Conservation (phyloP, 2,113 vertebrate species). For the Struthio camelus region DNA sequence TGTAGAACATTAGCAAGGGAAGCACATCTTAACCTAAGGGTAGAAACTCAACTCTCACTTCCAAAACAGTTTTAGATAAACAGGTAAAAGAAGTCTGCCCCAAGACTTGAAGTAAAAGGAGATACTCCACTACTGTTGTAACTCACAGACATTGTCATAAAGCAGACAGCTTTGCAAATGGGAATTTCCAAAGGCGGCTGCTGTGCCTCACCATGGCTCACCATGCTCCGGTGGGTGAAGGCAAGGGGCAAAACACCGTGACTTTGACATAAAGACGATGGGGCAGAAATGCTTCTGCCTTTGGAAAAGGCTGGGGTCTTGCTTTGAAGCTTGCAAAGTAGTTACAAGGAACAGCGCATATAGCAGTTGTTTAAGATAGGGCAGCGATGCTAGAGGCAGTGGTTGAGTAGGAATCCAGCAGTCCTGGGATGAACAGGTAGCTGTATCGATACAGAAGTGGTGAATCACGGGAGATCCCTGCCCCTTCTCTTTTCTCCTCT, state of each 20-base stretch:
- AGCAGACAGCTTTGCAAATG: background rate
- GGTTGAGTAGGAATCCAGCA: background rate
- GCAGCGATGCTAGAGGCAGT: background rate
- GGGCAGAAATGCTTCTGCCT: background rate
- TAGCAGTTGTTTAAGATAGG: background rate
- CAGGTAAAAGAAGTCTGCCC: background rate
- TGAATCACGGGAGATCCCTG: background rate
- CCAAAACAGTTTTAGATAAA: background rate
- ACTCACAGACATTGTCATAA: background rate
- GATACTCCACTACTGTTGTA: background rate
- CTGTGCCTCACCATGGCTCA: background rate
- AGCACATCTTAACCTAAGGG: background rate
- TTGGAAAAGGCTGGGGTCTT: background rate
- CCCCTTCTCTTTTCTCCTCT: background rate
- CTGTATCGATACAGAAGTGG: background rate
- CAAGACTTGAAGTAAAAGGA: background rate
- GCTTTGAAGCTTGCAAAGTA: background rate
- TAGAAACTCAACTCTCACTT: background rate
- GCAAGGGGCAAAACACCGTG: fast-evolving
- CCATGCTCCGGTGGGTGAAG: background rate
- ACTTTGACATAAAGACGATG: background rate
- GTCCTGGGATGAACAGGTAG: background rate
- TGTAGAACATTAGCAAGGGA: background rate
- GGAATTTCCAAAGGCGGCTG: background rate
- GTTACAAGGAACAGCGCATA: background rate